phyloP scores from a whole-genome alignment of 2,797 vertebrate genomes.

The Gymnothorax javanicus region DNA sequence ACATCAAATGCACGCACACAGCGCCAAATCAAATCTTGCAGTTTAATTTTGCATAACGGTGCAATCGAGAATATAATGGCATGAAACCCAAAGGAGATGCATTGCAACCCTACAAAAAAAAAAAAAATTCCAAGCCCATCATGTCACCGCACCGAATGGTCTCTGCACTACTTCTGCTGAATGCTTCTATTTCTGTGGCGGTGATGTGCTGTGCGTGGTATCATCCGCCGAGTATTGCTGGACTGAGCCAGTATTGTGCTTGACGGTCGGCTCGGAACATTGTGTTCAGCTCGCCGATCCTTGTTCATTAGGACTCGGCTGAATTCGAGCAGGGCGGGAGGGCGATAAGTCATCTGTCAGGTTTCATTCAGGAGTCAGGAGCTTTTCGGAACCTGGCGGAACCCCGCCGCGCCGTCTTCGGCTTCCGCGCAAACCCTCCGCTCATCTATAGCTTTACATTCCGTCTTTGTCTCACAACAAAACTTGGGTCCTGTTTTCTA shows the following conservation, averaged over 20 bases:
- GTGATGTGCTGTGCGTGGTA: background rate
- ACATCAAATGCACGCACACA: background rate
- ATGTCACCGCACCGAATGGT: background rate
- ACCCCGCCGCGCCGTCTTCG: background rate
- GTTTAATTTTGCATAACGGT: background rate
- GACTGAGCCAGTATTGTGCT: background rate
- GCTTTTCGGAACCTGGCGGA: background rate
- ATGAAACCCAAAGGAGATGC: background rate
- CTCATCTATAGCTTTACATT: background rate
- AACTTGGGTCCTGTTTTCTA: conserved; percentile 45
- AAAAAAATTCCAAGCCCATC: background rate
- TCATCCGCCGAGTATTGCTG: background rate
- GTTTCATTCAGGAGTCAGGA: background rate
- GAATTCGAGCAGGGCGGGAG: background rate
- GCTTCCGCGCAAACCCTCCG: background rate
- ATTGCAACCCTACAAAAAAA: background rate
- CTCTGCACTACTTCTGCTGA: background rate
- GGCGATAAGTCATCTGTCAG: background rate
- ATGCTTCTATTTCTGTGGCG: background rate
- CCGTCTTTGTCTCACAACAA: background rate
- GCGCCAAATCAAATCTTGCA: background rate
- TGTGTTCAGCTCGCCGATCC: background rate
- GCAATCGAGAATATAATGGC: background rate
- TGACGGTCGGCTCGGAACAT: background rate
- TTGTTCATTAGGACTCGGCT: background rate